Percentiles rank a stretch among this genome's conserved stretches.
These are phyloP conservation scores for Peromyscus melanophrys DNA, from an alignment of 2,797 vertebrate species.

Conservation along the genomic window DNA sequence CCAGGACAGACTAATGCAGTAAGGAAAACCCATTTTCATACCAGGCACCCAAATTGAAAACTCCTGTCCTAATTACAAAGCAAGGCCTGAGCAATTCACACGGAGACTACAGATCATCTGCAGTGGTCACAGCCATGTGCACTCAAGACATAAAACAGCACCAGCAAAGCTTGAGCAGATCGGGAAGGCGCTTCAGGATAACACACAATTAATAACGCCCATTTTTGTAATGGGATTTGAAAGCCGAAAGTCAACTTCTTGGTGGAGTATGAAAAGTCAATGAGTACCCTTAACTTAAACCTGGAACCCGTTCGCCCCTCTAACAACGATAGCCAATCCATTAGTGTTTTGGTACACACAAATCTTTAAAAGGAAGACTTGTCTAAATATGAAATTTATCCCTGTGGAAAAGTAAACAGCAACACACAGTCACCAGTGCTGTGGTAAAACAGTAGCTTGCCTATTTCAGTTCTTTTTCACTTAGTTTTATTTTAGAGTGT, in stretches of 20 bases:
- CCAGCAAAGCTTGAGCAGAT: neutral
- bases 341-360: neutral
- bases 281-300: neutral
- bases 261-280: neutral
- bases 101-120: neutral
- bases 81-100: neutral
- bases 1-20: constrained; percentile 52
- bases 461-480: neutral
- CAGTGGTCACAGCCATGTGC: neutral
- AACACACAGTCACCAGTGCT: neutral
- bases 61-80: constrained; percentile 46
- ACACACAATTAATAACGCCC: constrained; percentile 20
- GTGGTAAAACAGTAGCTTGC: neutral
- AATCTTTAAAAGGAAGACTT: constrained; percentile 3
- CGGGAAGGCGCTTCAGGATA: neutral
- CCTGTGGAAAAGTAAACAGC: neutral
- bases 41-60: constrained; percentile 66
- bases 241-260: constrained; percentile 18
- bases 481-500: neutral
- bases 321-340: neutral
- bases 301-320: neutral
- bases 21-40: constrained; percentile 70
- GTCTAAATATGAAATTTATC: constrained; percentile 11
- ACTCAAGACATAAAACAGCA: constrained; percentile 29
- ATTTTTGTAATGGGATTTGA: constrained; percentile 9